Percentiles rank a stretch among this genome's conserved stretches.
These are phyloP conservation scores for Ypsolopha scabrella DNA, from an alignment of 2,888 invertebrate species.

Conservation along the genomic window DNA sequence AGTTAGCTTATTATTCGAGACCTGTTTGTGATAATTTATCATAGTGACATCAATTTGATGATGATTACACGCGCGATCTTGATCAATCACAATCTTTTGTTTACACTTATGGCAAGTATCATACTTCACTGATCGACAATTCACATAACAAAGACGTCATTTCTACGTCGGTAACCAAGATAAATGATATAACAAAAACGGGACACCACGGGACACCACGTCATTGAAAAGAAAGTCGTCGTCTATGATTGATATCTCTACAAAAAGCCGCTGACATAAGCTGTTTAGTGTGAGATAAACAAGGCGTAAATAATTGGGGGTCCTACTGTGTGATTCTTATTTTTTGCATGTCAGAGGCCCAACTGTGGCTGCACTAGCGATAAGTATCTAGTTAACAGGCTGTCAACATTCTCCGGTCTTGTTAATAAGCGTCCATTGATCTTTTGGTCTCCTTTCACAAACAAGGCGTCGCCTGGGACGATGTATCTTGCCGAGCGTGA, in stretches of 20 bases:
- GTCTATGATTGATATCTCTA: neutral
- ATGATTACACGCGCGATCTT: too few relatives aligned
- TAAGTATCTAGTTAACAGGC: conserved; percentile 22
- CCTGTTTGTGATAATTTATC: too few relatives aligned
- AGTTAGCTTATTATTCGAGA: too few relatives aligned
- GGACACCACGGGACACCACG: too few relatives aligned
- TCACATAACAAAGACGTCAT: too few relatives aligned
- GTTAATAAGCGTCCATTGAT: conserved; percentile 7
- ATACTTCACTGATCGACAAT: too few relatives aligned
- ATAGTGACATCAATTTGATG: too few relatives aligned
- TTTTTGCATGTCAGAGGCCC: conserved; percentile 27
- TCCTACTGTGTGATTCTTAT: conserved; percentile 33
- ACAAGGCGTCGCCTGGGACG: conserved; percentile 22
- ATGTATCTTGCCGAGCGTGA: conserved; percentile 29
- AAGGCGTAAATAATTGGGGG: conserved; percentile 26
- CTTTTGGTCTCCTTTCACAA: conserved; percentile 6
- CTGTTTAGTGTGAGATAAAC: conserved; percentile 28
- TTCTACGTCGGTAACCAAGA: too few relatives aligned
- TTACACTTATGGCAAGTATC: too few relatives aligned
- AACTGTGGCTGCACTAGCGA: conserved; percentile 25
- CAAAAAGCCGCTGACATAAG: conserved; percentile 12
- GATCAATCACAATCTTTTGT: too few relatives aligned
- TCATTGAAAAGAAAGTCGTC: neutral
- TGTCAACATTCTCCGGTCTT: conserved; percentile 29
- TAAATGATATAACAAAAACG: too few relatives aligned